Conservation (phyloP, 2,888 invertebrate species). For the Brassicogethes aeneus region DNA sequence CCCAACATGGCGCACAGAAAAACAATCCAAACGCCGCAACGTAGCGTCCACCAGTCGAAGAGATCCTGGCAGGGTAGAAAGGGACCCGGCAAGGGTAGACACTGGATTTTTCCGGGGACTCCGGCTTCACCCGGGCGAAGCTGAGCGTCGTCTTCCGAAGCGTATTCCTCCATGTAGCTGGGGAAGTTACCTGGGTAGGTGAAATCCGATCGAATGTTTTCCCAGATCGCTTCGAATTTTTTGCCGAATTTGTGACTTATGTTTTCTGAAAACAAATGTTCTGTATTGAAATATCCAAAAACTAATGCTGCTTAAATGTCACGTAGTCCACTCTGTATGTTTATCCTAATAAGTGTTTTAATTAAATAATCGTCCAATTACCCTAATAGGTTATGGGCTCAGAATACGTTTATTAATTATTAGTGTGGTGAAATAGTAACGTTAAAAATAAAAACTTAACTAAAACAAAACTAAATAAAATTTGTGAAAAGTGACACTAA, state of each 20-base stretch:
- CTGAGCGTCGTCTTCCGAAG: conserved; percentile 51
- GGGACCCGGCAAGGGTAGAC: conserved; percentile 82
- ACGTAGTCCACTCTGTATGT: too few species aligned
- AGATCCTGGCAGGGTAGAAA: conserved; percentile 93
- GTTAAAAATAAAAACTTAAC: too few species aligned
- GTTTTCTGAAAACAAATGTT: conserved; percentile 54
- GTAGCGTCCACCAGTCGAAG: conserved; percentile 96
- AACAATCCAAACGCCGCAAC: conserved; percentile 96
- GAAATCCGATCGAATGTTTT: conserved; percentile 59
- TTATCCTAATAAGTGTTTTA: too few species aligned
- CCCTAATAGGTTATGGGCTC: too few species aligned
- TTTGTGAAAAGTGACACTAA: too few species aligned
- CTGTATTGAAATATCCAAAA: too few species aligned
- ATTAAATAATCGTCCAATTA: too few species aligned
- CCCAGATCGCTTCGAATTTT: conserved; percentile 61
- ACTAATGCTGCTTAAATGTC: too few species aligned
- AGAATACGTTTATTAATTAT: too few species aligned
- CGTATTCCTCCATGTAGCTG: conserved; percentile 64
- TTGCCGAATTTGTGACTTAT: conserved; percentile 62
- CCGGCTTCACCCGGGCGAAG: conserved; percentile 27
- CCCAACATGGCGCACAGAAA: conserved; percentile 92
- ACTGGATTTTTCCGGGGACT: conserved; percentile 51
- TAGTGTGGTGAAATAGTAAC: too few species aligned
- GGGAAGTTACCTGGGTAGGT: conserved; percentile 61
- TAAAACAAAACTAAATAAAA: too few species aligned